phyloP scores from a whole-genome alignment of 2,113 vertebrate genomes.

The Cyanoderma ruficeps region DNA sequence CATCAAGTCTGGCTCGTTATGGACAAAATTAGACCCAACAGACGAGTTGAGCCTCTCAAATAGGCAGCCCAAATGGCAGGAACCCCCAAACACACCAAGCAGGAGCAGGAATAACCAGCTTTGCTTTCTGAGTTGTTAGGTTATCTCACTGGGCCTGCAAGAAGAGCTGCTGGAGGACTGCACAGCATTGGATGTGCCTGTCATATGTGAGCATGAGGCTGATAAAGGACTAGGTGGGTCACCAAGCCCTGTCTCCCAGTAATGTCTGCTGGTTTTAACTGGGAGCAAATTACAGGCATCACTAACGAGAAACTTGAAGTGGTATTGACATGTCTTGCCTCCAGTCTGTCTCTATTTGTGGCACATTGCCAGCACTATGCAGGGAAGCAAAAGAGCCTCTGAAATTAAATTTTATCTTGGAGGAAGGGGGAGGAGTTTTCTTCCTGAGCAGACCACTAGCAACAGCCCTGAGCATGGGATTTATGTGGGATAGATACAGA shows the following conservation, averaged over 20 bases:
- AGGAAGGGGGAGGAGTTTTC: background rate
- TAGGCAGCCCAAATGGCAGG: background rate
- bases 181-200: background rate
- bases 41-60: background rate
- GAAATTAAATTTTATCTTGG: background rate
- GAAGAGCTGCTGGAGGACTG: background rate
- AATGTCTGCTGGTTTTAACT: background rate
- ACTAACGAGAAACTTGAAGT: background rate
- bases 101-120: background rate
- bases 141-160: background rate
- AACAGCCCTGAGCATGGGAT: slow-evolving; percentile 21
- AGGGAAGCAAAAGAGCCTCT: background rate
- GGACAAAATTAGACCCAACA: background rate
- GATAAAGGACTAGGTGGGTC: background rate
- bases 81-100: background rate
- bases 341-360: slow-evolving; percentile 14
- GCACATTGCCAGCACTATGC: background rate
- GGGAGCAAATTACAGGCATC: slow-evolving; percentile 48
- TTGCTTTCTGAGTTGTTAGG: background rate
- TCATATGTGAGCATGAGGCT: background rate
- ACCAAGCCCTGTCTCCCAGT: background rate
- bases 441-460: background rate
- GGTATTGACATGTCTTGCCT: background rate
- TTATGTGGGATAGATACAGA: background rate
- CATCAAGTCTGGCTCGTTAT: background rate